Evolutionary conservation across 2,113 vertebrate genomes (phyloP).

Genomic region (human (Homo sapiens)): DNA sequence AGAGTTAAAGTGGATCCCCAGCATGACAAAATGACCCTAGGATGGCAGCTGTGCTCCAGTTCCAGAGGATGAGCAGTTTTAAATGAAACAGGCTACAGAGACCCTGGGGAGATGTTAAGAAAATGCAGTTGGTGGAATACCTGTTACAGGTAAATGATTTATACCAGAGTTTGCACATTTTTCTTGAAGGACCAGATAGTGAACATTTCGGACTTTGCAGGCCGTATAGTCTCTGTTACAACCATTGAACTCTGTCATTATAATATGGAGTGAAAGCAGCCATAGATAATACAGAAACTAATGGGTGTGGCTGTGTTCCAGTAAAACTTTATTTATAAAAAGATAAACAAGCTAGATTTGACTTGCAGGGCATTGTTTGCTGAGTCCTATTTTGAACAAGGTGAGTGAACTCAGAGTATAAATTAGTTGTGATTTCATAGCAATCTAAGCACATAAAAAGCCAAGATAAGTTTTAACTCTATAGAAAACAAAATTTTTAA

Average conservation of each 20-base stretch:
- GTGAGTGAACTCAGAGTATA: neutral
- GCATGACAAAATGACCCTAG: neutral
- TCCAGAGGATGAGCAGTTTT: neutral
- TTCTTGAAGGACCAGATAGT: neutral
- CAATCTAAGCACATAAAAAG: neutral
- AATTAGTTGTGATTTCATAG: neutral
- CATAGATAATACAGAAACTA: neutral
- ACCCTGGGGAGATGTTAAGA: neutral
- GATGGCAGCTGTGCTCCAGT: neutral
- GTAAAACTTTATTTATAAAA: neutral
- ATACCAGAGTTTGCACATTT: neutral
- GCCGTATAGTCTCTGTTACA: neutral
- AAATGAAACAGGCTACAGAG: neutral
- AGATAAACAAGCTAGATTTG: neutral
- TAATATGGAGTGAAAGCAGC: neutral
- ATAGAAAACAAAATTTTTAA: neutral
- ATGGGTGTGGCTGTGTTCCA: neutral
- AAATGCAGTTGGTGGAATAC: neutral
- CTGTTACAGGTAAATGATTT: neutral
- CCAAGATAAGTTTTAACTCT: neutral
- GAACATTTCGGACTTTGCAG: neutral
- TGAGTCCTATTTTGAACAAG: neutral
- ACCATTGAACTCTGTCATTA: neutral
- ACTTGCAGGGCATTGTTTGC: neutral
- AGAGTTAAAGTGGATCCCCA: neutral